Conservation (phyloP, 2,888 invertebrate species). For the Crematogaster levior region DNA sequence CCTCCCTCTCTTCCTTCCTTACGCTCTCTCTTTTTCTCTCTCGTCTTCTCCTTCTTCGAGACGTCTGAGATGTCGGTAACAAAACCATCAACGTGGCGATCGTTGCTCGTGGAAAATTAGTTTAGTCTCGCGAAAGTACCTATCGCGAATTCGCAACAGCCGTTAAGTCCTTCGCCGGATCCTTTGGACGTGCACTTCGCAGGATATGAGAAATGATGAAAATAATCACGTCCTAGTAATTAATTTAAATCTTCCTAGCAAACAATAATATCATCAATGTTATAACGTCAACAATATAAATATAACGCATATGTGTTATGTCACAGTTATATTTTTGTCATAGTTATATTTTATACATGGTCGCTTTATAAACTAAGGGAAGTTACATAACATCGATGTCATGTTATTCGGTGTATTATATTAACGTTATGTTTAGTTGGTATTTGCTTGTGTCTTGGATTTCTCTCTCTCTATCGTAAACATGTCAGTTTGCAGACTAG, state of each 20-base stretch:
- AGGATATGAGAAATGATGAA: not conserved
- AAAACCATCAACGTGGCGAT: conserved; percentile 70
- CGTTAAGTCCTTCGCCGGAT: not conserved
- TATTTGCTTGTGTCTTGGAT: not conserved
- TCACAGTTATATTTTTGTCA: too few species aligned
- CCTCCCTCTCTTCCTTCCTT: conserved; percentile 46
- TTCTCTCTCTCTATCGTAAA: not conserved
- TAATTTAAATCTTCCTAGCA: too few species aligned
- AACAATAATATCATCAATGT: too few species aligned
- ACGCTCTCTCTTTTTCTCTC: conserved; percentile 50
- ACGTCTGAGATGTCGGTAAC: conserved; percentile 55
- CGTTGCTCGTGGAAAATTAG: conserved; percentile 78
- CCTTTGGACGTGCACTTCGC: not conserved
- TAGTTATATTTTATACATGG: too few species aligned
- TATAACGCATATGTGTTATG: too few species aligned
- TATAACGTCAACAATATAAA: too few species aligned
- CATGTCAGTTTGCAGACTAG: not conserved
- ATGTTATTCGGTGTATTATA: too few species aligned
- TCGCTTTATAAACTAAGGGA: too few species aligned
- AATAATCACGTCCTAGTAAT: conserved; percentile 13
- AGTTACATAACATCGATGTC: too few species aligned
- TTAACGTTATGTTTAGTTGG: too few species aligned
- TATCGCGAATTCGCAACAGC: conserved; percentile 54
- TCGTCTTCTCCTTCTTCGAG: conserved; percentile 45
- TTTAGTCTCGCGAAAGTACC: conserved; percentile 72